A percentile compares a stretch with the other conserved stretches of the same genome.
These are phyloP conservation scores for Apeira syringaria DNA, from an alignment of 2,888 invertebrate species.

Conservation along the genomic window DNA sequence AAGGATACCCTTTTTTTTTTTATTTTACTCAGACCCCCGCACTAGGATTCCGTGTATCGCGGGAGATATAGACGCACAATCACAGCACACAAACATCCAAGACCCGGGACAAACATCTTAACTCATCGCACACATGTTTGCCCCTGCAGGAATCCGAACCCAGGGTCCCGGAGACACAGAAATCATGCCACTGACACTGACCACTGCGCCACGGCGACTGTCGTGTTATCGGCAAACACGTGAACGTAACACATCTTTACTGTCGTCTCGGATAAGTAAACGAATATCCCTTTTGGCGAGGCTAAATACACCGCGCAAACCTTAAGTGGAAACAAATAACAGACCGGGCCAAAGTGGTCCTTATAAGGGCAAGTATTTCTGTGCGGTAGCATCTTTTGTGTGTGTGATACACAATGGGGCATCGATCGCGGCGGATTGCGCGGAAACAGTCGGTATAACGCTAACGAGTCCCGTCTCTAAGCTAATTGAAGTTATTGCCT, in stretches of 20 bases:
- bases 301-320: slow-evolving; percentile 36
- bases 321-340: slow-evolving; percentile 68
- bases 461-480: slow-evolving; percentile 61
- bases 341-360: slow-evolving; percentile 55
- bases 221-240: neutral
- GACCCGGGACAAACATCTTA: too few relatives aligned
- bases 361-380: slow-evolving; percentile 66
- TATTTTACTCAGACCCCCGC: too few relatives aligned
- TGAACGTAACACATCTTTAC: slow-evolving; percentile 22
- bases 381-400: slow-evolving; percentile 73
- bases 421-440: slow-evolving; percentile 67
- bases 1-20: too few relatives aligned
- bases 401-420: slow-evolving; percentile 71
- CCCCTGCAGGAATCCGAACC: too few relatives aligned
- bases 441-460: slow-evolving; percentile 62
- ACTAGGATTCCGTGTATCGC: too few relatives aligned
- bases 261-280: slow-evolving; percentile 22
- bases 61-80: too few relatives aligned
- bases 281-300: slow-evolving; percentile 27
- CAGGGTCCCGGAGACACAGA: too few relatives aligned
- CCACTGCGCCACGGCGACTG: too few relatives aligned
- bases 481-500: slow-evolving; percentile 73
- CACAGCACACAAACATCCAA: too few relatives aligned
- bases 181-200: too few relatives aligned
- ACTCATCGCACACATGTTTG: too few relatives aligned